Conservation (phyloP, 2,797 vertebrate genomes). For the Mareca penelope region DNA sequence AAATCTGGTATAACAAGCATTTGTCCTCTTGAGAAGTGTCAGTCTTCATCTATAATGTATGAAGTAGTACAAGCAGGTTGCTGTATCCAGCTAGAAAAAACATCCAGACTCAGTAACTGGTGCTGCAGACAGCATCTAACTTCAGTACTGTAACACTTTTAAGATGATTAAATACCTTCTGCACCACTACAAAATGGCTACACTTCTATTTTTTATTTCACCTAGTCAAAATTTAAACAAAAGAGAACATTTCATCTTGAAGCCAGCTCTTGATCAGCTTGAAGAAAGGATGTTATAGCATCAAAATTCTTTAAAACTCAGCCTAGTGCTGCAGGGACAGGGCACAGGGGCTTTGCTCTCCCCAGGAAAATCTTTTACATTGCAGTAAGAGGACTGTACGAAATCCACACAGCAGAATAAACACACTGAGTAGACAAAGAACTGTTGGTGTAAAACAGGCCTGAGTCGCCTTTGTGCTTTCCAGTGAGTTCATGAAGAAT, state of each 20-base stretch:
- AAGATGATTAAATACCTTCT: slow-evolving; percentile 1
- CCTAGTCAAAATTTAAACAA: background rate
- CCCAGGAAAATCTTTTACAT: background rate
- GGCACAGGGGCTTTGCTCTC: background rate
- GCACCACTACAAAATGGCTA: background rate
- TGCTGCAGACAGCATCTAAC: background rate
- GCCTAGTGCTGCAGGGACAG: background rate
- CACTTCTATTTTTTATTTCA: slow-evolving; percentile 8
- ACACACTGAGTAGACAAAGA: background rate
- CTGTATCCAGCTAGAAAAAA: background rate
- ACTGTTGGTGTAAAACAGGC: background rate
- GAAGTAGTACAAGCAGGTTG: background rate
- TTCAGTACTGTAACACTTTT: background rate
- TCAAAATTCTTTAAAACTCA: background rate
- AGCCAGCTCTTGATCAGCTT: background rate
- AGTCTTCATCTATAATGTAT: background rate
- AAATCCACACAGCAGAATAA: background rate
- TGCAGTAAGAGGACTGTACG: background rate
- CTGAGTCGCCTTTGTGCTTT: background rate
- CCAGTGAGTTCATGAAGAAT: background rate
- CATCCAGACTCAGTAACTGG: background rate
- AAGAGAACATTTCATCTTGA: background rate
- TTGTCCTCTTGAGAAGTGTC: background rate
- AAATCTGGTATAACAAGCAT: background rate
- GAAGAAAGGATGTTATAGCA: background rate